Evolutionary conservation across 2,113 vertebrate species (phyloP).

Genomic region (Sylvia atricapilla): DNA sequence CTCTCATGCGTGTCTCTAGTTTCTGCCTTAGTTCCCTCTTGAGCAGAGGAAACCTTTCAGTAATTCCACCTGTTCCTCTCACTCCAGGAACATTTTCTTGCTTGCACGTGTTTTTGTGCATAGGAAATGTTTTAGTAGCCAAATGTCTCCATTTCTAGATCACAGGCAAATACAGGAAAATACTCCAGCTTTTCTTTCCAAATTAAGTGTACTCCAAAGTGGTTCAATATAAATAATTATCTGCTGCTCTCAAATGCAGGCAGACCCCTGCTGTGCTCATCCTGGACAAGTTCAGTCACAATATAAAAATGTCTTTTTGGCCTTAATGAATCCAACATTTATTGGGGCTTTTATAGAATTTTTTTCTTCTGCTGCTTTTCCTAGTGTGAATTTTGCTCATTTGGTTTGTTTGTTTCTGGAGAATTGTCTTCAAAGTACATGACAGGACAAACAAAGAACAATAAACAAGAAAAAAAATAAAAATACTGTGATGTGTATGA

Average conservation of each 20-base stretch:
- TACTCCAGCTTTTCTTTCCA: not conserved
- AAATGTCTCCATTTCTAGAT: not conserved
- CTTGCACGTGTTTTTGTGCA: fast-evolving
- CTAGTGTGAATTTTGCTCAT: not conserved
- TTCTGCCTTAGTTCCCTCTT: not conserved
- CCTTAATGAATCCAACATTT: not conserved
- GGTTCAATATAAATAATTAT: not conserved
- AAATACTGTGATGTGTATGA: not conserved
- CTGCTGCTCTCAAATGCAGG: not conserved
- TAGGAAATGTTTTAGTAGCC: not conserved
- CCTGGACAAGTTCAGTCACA: not conserved
- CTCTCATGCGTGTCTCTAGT: not conserved
- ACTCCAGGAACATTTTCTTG: not conserved
- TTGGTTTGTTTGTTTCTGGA: not conserved
- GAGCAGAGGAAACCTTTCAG: not conserved
- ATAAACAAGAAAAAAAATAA: fast-evolving
- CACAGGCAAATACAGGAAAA: not conserved
- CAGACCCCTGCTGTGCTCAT: not conserved
- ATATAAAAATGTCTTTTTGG: not conserved
- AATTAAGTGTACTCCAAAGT: not conserved
- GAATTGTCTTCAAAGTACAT: not conserved
- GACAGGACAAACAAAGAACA: not conserved
- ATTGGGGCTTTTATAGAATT: not conserved
- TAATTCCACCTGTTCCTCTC: not conserved
- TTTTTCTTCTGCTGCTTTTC: not conserved